These are phyloP conservation scores for Tapirus terrestris DNA, from an alignment of 2,113 vertebrate species.

Conservation along the genomic window DNA sequence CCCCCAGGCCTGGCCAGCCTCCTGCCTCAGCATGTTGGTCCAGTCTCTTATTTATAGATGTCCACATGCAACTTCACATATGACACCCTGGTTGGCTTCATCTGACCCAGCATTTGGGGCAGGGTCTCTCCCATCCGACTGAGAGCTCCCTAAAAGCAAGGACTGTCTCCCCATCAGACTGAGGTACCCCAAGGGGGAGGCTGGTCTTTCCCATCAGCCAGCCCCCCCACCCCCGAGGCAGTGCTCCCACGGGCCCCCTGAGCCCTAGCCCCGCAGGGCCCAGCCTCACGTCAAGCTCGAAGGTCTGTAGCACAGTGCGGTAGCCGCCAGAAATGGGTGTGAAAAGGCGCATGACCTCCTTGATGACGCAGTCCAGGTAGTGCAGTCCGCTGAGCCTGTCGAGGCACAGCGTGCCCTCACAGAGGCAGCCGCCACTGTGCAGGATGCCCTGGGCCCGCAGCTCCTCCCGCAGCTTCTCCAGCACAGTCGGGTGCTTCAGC, in stretches of 20 bases:
- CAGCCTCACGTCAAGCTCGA: constrained; percentile 95
- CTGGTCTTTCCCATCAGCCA: too few species aligned
- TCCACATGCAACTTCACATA: neutral
- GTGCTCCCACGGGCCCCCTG: rapidly evolving
- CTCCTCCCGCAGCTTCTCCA: constrained; percentile 96
- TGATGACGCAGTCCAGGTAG: constrained; percentile 99
- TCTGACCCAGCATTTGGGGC: neutral
- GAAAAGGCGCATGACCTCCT: constrained; percentile 97
- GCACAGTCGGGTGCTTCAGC: constrained; percentile 92
- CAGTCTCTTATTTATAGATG: neutral
- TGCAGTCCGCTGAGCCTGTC: constrained; percentile 92
- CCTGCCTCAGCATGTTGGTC: too few species aligned
- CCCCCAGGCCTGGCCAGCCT: neutral
- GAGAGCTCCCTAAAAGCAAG: neutral
- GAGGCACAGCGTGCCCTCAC: constrained; percentile 91
- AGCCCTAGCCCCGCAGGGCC: neutral
- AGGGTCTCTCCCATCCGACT: rapidly evolving
- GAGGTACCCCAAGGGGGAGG: neutral
- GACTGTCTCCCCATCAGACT: neutral
- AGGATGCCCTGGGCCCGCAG: constrained; percentile 92
- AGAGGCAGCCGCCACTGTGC: constrained; percentile 94
- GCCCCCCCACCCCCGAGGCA: rapidly evolving
- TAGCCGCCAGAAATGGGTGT: constrained; percentile 97
- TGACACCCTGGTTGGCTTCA: neutral
- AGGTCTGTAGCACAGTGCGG: constrained; percentile 96